These are phyloP conservation scores for Steinernema carpocapsae DNA, from an alignment of 2,888 invertebrate genomes.

Conservation along the genomic window DNA sequence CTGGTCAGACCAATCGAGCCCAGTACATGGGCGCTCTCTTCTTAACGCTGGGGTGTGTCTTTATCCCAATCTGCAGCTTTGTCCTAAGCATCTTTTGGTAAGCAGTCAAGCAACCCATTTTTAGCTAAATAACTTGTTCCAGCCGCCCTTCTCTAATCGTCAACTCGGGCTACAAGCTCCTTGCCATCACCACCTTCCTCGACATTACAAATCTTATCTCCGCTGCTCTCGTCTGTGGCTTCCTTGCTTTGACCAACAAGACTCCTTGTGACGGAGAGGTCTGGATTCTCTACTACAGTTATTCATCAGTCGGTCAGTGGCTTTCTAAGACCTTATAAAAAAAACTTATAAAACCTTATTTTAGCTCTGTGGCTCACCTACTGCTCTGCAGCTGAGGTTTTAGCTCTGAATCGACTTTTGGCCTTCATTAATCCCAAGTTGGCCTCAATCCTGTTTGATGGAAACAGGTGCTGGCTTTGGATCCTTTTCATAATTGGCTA, in stretches of 20 bases:
- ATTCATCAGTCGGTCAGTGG: slow-evolving; percentile 4
- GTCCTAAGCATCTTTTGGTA: slow-evolving; percentile 1
- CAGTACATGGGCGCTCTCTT: slow-evolving; percentile 11
- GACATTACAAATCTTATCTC: slow-evolving; percentile 1
- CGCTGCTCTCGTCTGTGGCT: not conserved
- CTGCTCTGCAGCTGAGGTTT: not conserved
- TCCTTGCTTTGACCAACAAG: not conserved
- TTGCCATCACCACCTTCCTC: not conserved
- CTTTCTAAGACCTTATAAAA: no score
- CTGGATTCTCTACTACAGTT: slow-evolving; percentile 8
- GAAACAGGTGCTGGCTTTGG: not conserved
- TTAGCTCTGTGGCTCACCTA: slow-evolving; percentile 8
- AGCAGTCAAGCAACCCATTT: not conserved
- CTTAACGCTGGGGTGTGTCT: not conserved
- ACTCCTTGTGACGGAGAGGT: not conserved
- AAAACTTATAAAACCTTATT: not conserved
- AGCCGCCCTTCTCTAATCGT: not conserved
- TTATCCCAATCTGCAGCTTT: slow-evolving; percentile 2
- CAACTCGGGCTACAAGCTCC: slow-evolving; percentile 6
- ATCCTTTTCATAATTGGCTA: not conserved
- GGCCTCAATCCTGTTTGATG: not conserved
- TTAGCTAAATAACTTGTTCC: not conserved
- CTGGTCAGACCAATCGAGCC: not conserved
- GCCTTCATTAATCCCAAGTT: not conserved
- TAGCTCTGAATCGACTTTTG: slow-evolving; percentile 9